Evolutionary conservation across 92 coral and sea anemone species (phyloP).

Genomic region (Epizoanthus illoricatus): DNA sequence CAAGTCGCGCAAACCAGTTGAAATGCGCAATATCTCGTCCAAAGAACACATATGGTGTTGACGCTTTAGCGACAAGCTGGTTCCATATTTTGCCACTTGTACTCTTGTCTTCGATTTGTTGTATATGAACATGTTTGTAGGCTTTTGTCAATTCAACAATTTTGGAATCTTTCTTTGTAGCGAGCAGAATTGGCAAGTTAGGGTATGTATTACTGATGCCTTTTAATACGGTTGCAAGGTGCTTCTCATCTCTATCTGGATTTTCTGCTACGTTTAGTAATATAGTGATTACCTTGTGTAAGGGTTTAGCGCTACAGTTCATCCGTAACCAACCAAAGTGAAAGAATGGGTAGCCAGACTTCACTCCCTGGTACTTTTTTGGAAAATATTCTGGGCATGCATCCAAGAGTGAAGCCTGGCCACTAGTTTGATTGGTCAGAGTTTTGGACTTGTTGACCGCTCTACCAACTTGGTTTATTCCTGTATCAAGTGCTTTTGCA

Average conservation of each 20-base stretch:
- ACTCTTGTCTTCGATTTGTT: not conserved
- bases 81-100: conserved; percentile 45
- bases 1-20: conserved; percentile 37
- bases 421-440: no score
- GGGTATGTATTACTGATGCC: conserved; percentile 47
- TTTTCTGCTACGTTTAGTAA: conserved; percentile 38
- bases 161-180: conserved; percentile 28
- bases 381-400: conserved; percentile 47
- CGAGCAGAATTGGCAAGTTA: conserved; percentile 26
- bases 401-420: conserved; percentile 5
- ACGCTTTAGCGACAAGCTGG: conserved; percentile 5
- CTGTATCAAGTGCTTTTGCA: conserved; percentile 16
- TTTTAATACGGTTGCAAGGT: conserved; percentile 28
- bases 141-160: conserved; percentile 5
- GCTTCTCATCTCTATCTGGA: conserved; percentile 41
- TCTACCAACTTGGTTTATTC: not conserved
- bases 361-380: conserved; percentile 35
- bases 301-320: conserved; percentile 44
- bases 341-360: conserved; percentile 51
- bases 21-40: conserved; percentile 46
- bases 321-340: conserved; percentile 40
- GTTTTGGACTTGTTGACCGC: not conserved
- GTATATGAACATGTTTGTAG: not conserved
- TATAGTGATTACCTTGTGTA: conserved; percentile 40
- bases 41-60: conserved; percentile 46